These are phyloP conservation scores for Eulemur rubriventer DNA, from an alignment of 2,797 vertebrate species.

Conservation along the genomic window DNA sequence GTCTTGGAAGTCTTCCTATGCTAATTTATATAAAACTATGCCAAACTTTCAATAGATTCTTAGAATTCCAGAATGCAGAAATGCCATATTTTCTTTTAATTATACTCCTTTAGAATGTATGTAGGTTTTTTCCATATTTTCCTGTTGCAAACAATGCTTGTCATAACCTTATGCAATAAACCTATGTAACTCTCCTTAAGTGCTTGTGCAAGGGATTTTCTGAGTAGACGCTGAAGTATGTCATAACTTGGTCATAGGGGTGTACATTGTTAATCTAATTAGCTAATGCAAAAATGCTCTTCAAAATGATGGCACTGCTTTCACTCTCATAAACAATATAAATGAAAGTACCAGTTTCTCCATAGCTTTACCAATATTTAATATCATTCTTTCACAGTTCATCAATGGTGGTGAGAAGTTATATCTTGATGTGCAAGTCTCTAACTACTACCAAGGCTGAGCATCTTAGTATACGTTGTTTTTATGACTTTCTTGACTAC, in stretches of 20 bases:
- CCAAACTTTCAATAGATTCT: background rate
- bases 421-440: background rate
- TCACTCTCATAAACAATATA: background rate
- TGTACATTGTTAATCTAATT: background rate
- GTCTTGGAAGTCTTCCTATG: background rate
- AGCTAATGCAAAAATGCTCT: background rate
- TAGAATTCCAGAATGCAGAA: background rate
- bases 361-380: background rate
- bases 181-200: background rate
- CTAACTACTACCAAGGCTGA: background rate
- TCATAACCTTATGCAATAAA: background rate
- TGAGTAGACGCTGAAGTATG: background rate
- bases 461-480: background rate
- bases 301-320: background rate
- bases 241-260: rapidly evolving
- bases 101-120: background rate
- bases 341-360: background rate
- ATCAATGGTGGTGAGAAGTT: background rate
- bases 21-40: background rate
- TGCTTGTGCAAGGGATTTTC: background rate
- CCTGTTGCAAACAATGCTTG: background rate
- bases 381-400: background rate
- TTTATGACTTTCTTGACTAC: background rate
- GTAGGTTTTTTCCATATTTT: background rate
- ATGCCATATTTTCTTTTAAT: background rate